A percentile compares a stretch with the other conserved stretches of the same genome.
Evolutionary conservation across 2,113 vertebrate species (phyloP).

Genomic region (Asarcornis scutulata): DNA sequence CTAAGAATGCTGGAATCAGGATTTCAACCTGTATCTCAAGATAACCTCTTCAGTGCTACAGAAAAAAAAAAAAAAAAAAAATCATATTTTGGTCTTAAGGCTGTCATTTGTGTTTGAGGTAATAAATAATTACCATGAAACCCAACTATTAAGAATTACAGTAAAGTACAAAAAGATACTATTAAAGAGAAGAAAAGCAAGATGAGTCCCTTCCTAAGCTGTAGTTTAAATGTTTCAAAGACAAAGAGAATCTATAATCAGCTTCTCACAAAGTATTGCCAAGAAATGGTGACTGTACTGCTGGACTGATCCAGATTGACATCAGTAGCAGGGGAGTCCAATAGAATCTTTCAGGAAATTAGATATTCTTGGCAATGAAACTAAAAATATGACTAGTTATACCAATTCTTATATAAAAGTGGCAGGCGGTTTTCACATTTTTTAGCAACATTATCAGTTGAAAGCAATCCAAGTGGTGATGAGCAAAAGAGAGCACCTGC

Average conservation of each 20-base stretch:
- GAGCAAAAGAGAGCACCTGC: conserved; percentile 60
- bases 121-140: background rate
- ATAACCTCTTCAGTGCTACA: background rate
- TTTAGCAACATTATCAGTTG: conserved; percentile 46
- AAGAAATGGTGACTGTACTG: conserved; percentile 52
- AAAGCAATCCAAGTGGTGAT: conserved; percentile 50
- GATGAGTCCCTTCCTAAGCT: background rate
- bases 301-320: conserved; percentile 55
- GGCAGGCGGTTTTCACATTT: conserved; percentile 38
- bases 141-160: background rate
- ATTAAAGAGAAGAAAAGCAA: background rate
- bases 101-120: background rate
- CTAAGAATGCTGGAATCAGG: background rate
- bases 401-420: conserved; percentile 41
- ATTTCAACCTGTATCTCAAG: background rate
- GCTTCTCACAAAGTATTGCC: background rate
- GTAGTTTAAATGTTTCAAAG: background rate
- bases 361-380: conserved; percentile 56
- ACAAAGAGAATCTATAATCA: conserved; percentile 30
- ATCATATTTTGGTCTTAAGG: background rate
- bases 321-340: conserved; percentile 3
- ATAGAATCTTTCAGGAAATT: conserved; percentile 48
- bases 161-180: background rate
- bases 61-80: too few species aligned
- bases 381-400: conserved; percentile 47